Base-by-base conservation (phyloP, 2,797 vertebrate species). In the Chromis chromis region DNA sequence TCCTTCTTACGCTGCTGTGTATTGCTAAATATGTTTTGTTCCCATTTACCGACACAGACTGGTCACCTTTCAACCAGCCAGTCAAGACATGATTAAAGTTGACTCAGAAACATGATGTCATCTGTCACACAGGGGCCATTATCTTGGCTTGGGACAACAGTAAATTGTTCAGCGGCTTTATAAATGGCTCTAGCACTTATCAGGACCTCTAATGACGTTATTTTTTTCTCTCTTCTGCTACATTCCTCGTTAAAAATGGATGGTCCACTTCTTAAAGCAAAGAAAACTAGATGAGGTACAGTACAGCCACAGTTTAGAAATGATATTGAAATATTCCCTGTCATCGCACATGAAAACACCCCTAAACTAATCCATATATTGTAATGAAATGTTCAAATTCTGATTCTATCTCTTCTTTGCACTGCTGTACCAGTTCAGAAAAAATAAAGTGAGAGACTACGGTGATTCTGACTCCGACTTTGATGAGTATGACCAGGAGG, bases 361-460 rank as follows among this genome's bases (percentile, higher is more conserved):
- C 28, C 1, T 19, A 9, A 69, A 44, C 13, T 4, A 17, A 67
- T 36, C 9, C 22, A 68, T 3, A 25, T 74, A 40, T 2, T 55
- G 6, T 25, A 36, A 12, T 46, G n/a, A 24, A 49, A 8, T 42
- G 4, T 11, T 1, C 44, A 14, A 6, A 28, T 40, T 24, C 0
- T 59, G 7, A 57, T 65, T 4, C 5, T 9, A 4, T 70, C 22
- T 56, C 2, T 52, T 49, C 6, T 62, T 46, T 79, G 14, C 4
- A 14, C 28, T 70, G 22, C 31, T 78, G 28, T n/a, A 25, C 17
- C 77, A 95, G 94, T 95, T 96, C 84, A 94, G 79, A 80, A 90
- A 86, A 70, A 93, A 91, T 84, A 95, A 95, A 93, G 91, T 94
- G 70, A 93, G 91, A 56, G 88, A 94, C 2, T 79, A 53, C 33